Percentiles rank a stretch among this genome's conserved stretches.
Evolutionary conservation across 2,113 vertebrate species (phyloP).

Genomic region (Raja brachyura): DNA sequence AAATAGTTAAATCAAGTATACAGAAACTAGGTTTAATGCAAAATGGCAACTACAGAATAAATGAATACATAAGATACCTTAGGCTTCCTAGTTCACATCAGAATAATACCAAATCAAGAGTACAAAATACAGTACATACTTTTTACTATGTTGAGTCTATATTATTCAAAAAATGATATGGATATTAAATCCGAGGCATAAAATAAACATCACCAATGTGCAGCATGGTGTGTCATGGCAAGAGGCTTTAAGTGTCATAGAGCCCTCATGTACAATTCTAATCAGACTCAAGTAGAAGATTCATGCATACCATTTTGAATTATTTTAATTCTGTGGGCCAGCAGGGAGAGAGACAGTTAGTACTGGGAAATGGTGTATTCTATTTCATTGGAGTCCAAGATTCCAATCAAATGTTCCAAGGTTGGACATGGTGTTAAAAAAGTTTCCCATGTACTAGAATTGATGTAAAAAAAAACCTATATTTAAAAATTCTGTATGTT

Average conservation of each 20-base stretch:
- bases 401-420: not conserved
- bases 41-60: not conserved
- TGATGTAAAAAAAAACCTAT: not conserved
- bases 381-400: not conserved
- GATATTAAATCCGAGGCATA: conserved; percentile 15
- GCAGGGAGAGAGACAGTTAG: not conserved
- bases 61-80: conserved; percentile 2
- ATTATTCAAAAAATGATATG: not conserved
- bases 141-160: conserved; percentile 9
- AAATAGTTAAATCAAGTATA: not conserved
- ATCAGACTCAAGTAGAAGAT: not conserved
- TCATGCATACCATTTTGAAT: not conserved
- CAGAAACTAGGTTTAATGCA: conserved; percentile 8
- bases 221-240: conserved; percentile 18
- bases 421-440: not conserved
- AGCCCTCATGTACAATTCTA: not conserved
- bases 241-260: not conserved
- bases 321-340: not conserved
- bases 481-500: not conserved
- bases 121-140: not conserved
- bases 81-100: not conserved
- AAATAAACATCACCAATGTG: not conserved
- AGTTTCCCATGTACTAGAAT: not conserved
- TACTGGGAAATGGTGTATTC: not conserved
- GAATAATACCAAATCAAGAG: not conserved